These are phyloP conservation scores for Lochmaea capreae DNA, from an alignment of 2,888 invertebrate species.

Conservation along the genomic window DNA sequence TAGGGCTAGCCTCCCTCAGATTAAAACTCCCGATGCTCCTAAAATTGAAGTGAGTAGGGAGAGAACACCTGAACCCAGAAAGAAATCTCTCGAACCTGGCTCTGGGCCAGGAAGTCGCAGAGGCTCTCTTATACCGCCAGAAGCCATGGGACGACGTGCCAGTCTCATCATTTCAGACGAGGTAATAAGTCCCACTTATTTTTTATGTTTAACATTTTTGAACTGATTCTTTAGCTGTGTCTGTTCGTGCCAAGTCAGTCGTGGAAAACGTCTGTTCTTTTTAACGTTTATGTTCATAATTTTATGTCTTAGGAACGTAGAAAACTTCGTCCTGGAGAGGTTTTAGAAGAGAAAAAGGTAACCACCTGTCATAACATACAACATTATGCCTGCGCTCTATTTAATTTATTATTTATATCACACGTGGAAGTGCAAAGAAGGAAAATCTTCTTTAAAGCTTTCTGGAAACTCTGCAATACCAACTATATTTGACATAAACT, in stretches of 20 bases:
- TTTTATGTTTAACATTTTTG: constrained; percentile 13
- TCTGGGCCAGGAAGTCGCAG: constrained; percentile 75
- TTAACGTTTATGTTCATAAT: constrained; percentile 42
- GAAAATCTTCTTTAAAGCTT: constrained; percentile 41
- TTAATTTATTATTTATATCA: constrained; percentile 52
- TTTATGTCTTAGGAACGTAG: constrained; percentile 78
- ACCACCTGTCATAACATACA: constrained; percentile 58
- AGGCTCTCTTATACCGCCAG: constrained; percentile 90
- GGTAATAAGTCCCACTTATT: constrained; percentile 70
- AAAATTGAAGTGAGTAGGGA: constrained; percentile 91
- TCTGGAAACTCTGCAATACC: constrained; percentile 41
- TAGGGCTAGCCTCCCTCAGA: constrained; percentile 71
- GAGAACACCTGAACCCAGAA: constrained; percentile 76
- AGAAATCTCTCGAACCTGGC: constrained; percentile 72
- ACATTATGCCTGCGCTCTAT: constrained; percentile 54
- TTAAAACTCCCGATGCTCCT: constrained; percentile 80
- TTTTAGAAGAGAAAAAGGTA: constrained; percentile 95
- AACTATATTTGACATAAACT: not conserved
- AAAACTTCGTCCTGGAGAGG: constrained; percentile 94
- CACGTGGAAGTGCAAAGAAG: constrained; percentile 53
- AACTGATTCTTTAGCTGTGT: constrained; percentile 40
- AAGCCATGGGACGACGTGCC: constrained; percentile 87
- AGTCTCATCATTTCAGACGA: constrained; percentile 94
- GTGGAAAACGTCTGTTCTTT: constrained; percentile 39
- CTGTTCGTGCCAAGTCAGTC: constrained; percentile 42